phyloP scores from a whole-genome alignment of 35 echinoderm and acorn worm species.

The Apostichopus japonicus region DNA sequence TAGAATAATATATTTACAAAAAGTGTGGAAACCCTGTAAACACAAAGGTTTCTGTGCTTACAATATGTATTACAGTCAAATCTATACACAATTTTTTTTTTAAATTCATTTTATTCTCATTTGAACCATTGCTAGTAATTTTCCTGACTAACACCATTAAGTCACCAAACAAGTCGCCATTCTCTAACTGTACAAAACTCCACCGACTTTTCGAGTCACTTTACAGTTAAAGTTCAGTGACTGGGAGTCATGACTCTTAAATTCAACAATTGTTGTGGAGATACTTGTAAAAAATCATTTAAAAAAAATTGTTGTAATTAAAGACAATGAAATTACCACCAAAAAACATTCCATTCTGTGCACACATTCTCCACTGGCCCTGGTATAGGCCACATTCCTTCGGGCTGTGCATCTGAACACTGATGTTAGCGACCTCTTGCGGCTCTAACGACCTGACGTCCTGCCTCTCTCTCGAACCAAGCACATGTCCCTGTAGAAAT shows the following conservation, averaged over 20 bases:
- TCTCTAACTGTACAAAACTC: neutral
- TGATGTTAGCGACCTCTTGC: constrained; percentile 76
- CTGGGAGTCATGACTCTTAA: too few relatives aligned
- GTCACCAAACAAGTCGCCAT: too few relatives aligned
- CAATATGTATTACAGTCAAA: too few relatives aligned
- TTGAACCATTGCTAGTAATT: too few relatives aligned
- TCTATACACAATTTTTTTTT: too few relatives aligned
- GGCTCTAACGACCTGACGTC: constrained; percentile 63
- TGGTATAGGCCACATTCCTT: constrained; percentile 90
- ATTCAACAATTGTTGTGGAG: too few relatives aligned
- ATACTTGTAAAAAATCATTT: neutral
- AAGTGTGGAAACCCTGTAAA: too few relatives aligned
- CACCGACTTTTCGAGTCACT: neutral
- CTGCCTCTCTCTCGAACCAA: constrained; percentile 78
- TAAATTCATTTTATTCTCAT: too few relatives aligned
- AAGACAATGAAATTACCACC: constrained; percentile 62
- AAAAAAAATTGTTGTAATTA: neutral
- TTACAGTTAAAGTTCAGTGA: too few relatives aligned
- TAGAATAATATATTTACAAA: too few relatives aligned
- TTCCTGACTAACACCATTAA: too few relatives aligned
- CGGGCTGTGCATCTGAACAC: constrained; percentile 91
- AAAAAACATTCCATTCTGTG: constrained; percentile 85
- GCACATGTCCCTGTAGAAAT: constrained; percentile 84
- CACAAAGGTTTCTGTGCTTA: too few relatives aligned
- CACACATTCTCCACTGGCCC: constrained; percentile 98